Base-by-base conservation (phyloP, 2,888 invertebrate species). In the Syrphus vitripennis region DNA sequence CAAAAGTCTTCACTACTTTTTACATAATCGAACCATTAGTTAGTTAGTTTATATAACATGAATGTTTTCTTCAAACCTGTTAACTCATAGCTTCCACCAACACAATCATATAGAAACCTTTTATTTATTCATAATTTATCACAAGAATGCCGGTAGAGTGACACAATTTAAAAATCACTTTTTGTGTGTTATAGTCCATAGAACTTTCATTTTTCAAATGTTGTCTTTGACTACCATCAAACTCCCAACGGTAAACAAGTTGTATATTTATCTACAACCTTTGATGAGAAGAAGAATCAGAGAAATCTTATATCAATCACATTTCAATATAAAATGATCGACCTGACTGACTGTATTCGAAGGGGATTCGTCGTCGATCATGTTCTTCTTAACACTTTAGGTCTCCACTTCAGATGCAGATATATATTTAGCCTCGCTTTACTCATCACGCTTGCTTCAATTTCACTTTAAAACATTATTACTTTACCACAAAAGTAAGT, bases 251-350 rank as follows among this genome's bases (percentile, higher is more conserved):
- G 37, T 63, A 70, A 31, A 42, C 34, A 50, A 16, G 37, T 55
- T 63, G 70, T 63, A 14, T 21, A 21, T 4, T 2, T 48, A 19
- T 21, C 34, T 34, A 45, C 19, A 61, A 19, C 5, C n/a, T 31
- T 63, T 37, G 65, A 61, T 55, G 81, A 61, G 55, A 67, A 34
- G 69, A 63, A 50, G 61, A 67, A 42, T 59, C 40, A 84, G 84
- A 76, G 84, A 84, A 84, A 86, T 86, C 53, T 74, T 4, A 31
- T 74, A 82, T 86, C 84, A 80, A 86, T 82, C 72, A 82, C 71
- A 81, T 76, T 55, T 71, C 76, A 71, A 72, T 84, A 59, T 59
- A 71, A n/a, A n/a, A n/a, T n/a, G n/a, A n/a, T n/a, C 26, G 37
- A 21, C 1, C 9, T 69, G 45, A 74, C 65, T n/a, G n/a, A n/a